Conservation (phyloP, 2,888 invertebrate species). For the Platycnemis pennipes region DNA sequence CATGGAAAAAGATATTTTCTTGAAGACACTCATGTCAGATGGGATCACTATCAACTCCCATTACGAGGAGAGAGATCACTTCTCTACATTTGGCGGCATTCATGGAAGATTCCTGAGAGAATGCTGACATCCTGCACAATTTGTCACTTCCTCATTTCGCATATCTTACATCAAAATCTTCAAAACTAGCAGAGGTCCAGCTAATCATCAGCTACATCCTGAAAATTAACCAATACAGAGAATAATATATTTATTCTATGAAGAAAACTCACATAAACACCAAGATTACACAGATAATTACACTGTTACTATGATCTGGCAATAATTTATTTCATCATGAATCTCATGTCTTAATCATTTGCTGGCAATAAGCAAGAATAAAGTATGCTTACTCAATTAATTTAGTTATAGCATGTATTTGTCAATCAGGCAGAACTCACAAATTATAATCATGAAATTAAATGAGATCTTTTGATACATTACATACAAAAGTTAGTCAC, state of each 20-base stretch:
- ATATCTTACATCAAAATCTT: neutral
- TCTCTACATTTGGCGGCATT: neutral
- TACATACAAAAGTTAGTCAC: no score
- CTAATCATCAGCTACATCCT: neutral
- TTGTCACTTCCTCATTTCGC: neutral
- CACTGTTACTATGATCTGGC: no score
- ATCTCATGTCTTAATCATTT: no score
- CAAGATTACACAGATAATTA: no score
- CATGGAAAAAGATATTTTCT: neutral
- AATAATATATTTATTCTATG: neutral
- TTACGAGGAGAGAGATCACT: neutral
- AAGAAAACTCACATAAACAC: no score
- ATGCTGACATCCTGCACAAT: neutral
- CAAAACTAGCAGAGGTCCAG: neutral
- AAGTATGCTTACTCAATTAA: no score
- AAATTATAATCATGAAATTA: no score
- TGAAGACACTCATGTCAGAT: neutral
- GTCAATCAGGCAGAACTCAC: no score
- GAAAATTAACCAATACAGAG: neutral
- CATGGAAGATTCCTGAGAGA: neutral
- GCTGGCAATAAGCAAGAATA: no score
- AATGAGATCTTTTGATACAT: no score
- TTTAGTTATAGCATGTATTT: no score
- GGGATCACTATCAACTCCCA: neutral
- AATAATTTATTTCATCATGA: no score